Conservation (phyloP, 2,797 vertebrate genomes). For the Falco novaeseelandiae region DNA sequence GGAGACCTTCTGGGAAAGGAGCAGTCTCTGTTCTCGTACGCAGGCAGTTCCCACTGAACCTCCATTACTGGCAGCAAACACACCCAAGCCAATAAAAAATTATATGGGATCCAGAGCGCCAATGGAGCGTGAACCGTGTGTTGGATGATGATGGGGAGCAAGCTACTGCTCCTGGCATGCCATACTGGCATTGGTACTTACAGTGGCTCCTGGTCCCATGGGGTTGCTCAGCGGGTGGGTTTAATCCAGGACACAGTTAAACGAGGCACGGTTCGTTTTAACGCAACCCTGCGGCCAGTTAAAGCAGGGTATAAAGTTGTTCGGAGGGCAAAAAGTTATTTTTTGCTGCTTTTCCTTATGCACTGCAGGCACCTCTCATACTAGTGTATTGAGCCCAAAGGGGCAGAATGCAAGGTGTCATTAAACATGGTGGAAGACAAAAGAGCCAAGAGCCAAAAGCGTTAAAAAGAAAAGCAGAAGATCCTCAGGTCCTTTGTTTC, state of each 20-base stretch:
- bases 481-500: neutral
- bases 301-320: neutral
- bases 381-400: rapidly evolving
- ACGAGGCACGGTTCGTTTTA: neutral
- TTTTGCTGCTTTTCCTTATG: neutral
- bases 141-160: neutral
- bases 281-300: rapidly evolving
- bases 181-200: neutral
- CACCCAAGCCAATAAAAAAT: neutral
- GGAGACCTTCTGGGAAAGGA: conserved; percentile 60
- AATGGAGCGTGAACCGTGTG: neutral
- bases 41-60: neutral
- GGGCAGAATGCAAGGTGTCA: neutral
- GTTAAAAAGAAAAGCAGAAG: neutral
- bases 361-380: neutral
- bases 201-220: neutral
- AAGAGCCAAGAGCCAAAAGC: neutral
- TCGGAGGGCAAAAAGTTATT: neutral
- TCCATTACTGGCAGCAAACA: neutral
- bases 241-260: neutral
- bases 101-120: neutral
- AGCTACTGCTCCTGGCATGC: rapidly evolving
- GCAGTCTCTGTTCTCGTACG: neutral
- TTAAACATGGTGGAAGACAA: neutral
- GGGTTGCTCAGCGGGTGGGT: neutral